Base-by-base conservation (phyloP, 2,888 invertebrate species). In the Ariolimax columbianus region DNA sequence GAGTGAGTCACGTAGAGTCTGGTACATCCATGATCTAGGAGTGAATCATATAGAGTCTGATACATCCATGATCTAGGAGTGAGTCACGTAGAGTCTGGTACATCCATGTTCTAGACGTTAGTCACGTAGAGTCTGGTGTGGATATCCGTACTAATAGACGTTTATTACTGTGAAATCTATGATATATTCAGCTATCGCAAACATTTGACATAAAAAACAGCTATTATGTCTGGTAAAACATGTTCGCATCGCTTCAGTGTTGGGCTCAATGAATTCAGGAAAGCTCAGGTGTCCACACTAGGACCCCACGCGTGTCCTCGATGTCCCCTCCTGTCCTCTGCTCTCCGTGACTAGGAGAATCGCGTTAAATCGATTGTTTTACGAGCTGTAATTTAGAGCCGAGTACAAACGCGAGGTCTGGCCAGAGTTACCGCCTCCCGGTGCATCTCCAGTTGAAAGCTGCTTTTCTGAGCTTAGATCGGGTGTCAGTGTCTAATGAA, bases 401-500 rank as follows among this genome's bases (percentile, higher is more conserved):
- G 6, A 26, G 59, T 1, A 55, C 55, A 55, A 77, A 55, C 23
- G 59, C 6, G 38, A 38, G 7, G 7, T 77, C 59, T 38, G n/a
- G 73, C 47, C 1, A 51, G 17, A 47, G 55, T 59, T 26, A 1
- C 33, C 59, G 2, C 59, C 55, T 77, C 59, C 55, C 36, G 26
- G 33, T 33, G 59, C 55, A 77, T 9, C 38, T 23, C 59, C 36
- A 59, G 3, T 26, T 55, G 23, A 36, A 77, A 77, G 55, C 77
- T 33, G 77, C 77, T 77, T 77, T 77, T 59, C 77, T 55, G 23
- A 7, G 26, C 59, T 26, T 36, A 77, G 38, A 77, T 26, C 36
- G 36, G 79, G 79, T 79, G 79, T 79, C 79, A 66, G 40, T 79
- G 40, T 38, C 79, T 79, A 79, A 79, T 79, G 63, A 66, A 43